These are phyloP conservation scores for Eilema caniola DNA, from an alignment of 2,888 invertebrate genomes.

Conservation along the genomic window DNA sequence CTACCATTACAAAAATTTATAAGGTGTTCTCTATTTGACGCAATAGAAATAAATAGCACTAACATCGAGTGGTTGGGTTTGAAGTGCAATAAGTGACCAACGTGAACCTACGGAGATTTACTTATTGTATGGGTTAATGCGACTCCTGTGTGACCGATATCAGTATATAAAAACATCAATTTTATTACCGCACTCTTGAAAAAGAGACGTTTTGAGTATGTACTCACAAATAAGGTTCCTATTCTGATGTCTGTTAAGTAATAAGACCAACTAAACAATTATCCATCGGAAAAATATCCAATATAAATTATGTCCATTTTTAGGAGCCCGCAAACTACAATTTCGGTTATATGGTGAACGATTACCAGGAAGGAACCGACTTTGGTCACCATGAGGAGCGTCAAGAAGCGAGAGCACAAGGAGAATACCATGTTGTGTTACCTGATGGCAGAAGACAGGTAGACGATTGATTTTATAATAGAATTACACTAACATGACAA, in stretches of 20 bases:
- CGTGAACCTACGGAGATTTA: neutral
- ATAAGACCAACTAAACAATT: neutral
- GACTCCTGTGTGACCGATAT: neutral
- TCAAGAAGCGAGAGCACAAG: slow-evolving; percentile 87
- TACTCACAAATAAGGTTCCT: neutral
- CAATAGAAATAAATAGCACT: neutral
- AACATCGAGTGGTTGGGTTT: neutral
- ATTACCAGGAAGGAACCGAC: slow-evolving; percentile 87
- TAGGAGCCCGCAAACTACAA: slow-evolving; percentile 90
- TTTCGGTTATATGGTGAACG: slow-evolving; percentile 89
- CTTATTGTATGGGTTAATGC: neutral
- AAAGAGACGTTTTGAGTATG: neutral
- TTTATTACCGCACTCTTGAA: neutral
- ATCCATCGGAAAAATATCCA: neutral
- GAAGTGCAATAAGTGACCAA: neutral
- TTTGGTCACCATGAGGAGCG: slow-evolving; percentile 89
- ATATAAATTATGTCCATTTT: neutral
- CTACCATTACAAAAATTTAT: neutral
- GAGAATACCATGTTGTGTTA: slow-evolving; percentile 89
- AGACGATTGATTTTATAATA: slow-evolving; percentile 8
- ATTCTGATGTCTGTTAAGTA: neutral
- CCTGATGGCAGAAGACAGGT: slow-evolving; percentile 90
- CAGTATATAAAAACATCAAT: neutral
- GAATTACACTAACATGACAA: neutral
- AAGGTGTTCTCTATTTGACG: neutral